Evolutionary conservation across 2,888 invertebrate genomes (phyloP), one percentile per base, ranked within the genome.

Genomic region (Copidosoma aretas): DNA sequence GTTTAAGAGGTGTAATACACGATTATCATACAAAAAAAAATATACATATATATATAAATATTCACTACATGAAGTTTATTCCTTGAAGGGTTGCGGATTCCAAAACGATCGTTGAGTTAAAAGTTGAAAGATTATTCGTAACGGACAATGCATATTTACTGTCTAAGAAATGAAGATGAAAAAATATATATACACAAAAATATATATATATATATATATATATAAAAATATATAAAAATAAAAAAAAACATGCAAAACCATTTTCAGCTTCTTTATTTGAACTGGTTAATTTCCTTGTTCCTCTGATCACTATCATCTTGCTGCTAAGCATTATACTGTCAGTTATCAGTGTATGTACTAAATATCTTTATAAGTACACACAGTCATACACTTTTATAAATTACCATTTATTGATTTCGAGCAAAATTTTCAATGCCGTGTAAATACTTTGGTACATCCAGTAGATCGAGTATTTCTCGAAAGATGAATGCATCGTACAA

Each of bases 141-240:
- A 70, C 70, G 71, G 72, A 75, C 75, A 75, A 75, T 76, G 76
- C 73, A 76, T 77, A 75, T 74, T 72, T 73, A 74, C 63, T 70
- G 67, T 70, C 63, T 68, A 70, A 68, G 64, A 46, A 46, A 67
- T 60, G 68, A 68, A 61, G 68, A 73, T 46, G 61, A 67, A 62
- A 63, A 59, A 52, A 32, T 25, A 68, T 60, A 71, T 72, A 68
- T 69, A 66, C 64, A 54, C 8, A 22, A 10, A 56, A 58, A 73
- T 32, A n/a, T n/a, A n/a, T n/a, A n/a, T n/a, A n/a, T 73, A 75
- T 73, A 74, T 71, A 74, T 72, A 75, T 72, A 76, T 73, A 74
- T 67, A 74, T 71, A 74, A 62, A 73, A 71, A 51, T 60, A 68
- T 67, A 67, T 65, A 67, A 58, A 65, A 58, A 67, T 56, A 60